Evolutionary conservation across 1,140 invertebrate genomes (phyloP), one percentile per base, ranked within the genome.

Genomic region (Neodiprion pinetum): DNA sequence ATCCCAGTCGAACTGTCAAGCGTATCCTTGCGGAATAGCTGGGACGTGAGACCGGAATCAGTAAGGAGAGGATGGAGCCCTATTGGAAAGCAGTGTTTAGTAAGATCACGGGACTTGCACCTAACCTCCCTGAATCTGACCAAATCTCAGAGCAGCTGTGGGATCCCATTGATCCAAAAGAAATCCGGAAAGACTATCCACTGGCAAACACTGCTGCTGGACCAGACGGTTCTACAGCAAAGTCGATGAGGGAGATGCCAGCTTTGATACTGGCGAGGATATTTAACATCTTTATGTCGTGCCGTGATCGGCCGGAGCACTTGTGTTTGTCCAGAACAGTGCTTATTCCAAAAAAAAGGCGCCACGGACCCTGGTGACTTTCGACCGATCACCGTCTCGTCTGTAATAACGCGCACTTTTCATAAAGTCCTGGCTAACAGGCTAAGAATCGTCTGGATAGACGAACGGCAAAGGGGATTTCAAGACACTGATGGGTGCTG

Each of bases 341-440:
- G 0, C 68, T 83, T 0, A 82, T 84, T 1, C 79, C 81, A 84
- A 68, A 72, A 77, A 12, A 61, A 72, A 0, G 71, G 75, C 5
- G 9, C 70, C 0, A 10, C 1, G 2, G 40, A 70, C 0, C 76
- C 81, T 0, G 73, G 66, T 0, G 74, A 80, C 12, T 83, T 71
- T 48, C 74, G 86, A 21, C 87, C 87, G 8, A 88, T 89, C 1
- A 84, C 86, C 17, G 82, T 89, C 10, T 80, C 83, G 47, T 88
- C 85, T 0, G 76, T 86, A 5, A 65, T 86, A 0, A 76, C 83
- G 7, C 70, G 86, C 40, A 74, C 78, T 1, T 77, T 83, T 67
- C 83, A 87, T 74, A 80, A 81, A 49, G 77, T 88, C 28, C 71
- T 87, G 21, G 84, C 85, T 0, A 76, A 74, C 0, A 72, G 85